A percentile compares a stretch with the other conserved stretches of the same genome.
Evolutionary conservation across 2,888 invertebrate species (phyloP).

Genomic region (Aleiodes alternator): DNA sequence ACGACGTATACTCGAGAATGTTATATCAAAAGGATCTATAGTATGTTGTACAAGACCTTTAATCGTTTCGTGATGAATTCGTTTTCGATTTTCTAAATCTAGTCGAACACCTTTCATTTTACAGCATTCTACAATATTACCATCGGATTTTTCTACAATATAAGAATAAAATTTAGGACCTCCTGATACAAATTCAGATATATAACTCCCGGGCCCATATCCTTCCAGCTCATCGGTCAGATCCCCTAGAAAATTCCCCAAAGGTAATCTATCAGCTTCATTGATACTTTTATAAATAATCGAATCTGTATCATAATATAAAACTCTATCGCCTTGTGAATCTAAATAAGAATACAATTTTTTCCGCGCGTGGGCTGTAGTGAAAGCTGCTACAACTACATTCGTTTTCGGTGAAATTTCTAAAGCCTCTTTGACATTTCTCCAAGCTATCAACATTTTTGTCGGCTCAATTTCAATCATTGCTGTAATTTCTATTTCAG

Average conservation of each 20-base stretch:
- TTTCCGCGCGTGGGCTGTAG: constrained; percentile 39
- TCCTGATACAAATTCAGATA: constrained; percentile 32
- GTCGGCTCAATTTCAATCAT: too few species aligned
- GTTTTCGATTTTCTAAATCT: constrained; percentile 4
- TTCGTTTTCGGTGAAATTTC: background rate
- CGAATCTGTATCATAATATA: constrained; percentile 48
- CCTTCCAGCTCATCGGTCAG: constrained; percentile 44
- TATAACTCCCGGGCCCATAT: constrained; percentile 19
- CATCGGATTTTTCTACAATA: constrained; percentile 4
- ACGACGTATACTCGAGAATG: constrained; percentile 10
- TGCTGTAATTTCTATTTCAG: too few species aligned
- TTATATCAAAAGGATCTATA: background rate
- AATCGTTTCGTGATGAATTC: constrained; percentile 18
- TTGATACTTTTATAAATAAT: constrained; percentile 18
- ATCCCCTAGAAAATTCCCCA: constrained; percentile 36
- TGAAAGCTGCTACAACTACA: constrained; percentile 39
- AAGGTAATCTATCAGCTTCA: constrained; percentile 8
- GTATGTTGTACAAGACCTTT: background rate
- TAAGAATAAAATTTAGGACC: constrained; percentile 27
- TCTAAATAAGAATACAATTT: background rate
- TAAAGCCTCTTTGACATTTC: too few species aligned
- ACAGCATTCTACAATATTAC: background rate
- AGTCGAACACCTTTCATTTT: constrained; percentile 19
- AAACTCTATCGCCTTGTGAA: background rate
- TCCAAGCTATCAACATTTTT: too few species aligned